Evolutionary conservation across 53 echinoderm and acorn worm species (phyloP).

Genomic region (Mesocentrotus franciscanus): DNA sequence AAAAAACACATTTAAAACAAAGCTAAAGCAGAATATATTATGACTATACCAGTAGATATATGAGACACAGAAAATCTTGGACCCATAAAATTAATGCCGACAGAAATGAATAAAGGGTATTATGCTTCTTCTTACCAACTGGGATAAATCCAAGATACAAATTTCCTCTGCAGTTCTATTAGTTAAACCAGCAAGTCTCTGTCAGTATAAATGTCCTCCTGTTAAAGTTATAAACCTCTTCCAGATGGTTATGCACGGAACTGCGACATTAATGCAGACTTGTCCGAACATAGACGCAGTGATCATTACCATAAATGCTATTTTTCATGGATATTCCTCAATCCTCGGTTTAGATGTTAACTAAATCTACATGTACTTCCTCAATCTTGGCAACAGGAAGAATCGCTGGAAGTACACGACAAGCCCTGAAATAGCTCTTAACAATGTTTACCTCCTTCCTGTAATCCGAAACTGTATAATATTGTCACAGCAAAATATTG

Average conservation of each 20-base stretch:
- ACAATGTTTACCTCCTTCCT: background rate
- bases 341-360: background rate
- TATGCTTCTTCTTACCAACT: slow-evolving; percentile 2
- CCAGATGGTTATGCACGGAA: background rate
- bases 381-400: background rate
- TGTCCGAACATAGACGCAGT: background rate
- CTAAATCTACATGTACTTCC: background rate
- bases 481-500: background rate
- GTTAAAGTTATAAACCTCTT: background rate
- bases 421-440: background rate
- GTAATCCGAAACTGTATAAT: background rate
- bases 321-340: background rate
- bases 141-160: background rate
- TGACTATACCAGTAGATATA: no score
- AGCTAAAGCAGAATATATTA: no score
- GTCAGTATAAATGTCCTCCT: no score
- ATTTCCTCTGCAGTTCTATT: background rate
- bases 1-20: no score
- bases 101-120: no score
- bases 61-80: no score
- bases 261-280: background rate
- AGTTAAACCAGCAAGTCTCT: background rate
- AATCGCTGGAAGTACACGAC: background rate
- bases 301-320: no score
- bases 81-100: no score